Base-by-base conservation (phyloP, 2,113 vertebrate genomes). In the Paramisgurnus dabryanus region DNA sequence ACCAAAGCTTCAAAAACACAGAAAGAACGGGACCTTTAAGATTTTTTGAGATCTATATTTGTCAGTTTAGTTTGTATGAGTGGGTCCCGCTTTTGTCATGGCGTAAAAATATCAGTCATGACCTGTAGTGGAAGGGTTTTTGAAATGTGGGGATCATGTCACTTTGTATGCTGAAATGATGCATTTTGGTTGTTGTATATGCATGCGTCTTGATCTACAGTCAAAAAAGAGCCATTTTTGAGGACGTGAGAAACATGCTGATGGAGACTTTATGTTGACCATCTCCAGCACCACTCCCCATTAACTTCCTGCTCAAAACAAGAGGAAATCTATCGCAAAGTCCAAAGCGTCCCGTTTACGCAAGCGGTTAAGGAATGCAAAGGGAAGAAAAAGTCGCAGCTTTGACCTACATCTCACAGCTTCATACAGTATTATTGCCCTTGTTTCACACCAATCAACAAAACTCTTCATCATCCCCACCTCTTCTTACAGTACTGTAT, bases 391-490 rank as follows among this genome's bases (percentile, higher is more conserved):
- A 87, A 69, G 77, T 66, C 84, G 87, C 76, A 27, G 69, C n/a
- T 90, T 88, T 92, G 90, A 92, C 89, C 89, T 89, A 90, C 89
- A 92, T 91, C 50, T 76, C 43, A 11, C 57, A 88, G 78, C 84
- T 78, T 79, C 82, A 79, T 83, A 34, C 27, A 34, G 27, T 34
- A 92, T 90, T 92, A 87, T 89, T 91, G n/a, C 78, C 87, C 85
- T 87, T 88, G 87, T 89, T 78, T 80, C 79, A 22, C 83, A 63
- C 65, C 15, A 18, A 61, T 70, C 11, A 50, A n/a, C 12, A 45
- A 80, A 65, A 70, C 12, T 11, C 34, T 17, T 45, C 17, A 55
- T 34, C 41, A n/a, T 15, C 27, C 39, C 10, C 15, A 15, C 53
- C 43, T n/a, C 70, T 53, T 40, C 27, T 10, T 27, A 39, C 12